These are phyloP conservation scores for Leptinotarsa tumamoca DNA, from an alignment of 2,888 invertebrate species.

Conservation along the genomic window DNA sequence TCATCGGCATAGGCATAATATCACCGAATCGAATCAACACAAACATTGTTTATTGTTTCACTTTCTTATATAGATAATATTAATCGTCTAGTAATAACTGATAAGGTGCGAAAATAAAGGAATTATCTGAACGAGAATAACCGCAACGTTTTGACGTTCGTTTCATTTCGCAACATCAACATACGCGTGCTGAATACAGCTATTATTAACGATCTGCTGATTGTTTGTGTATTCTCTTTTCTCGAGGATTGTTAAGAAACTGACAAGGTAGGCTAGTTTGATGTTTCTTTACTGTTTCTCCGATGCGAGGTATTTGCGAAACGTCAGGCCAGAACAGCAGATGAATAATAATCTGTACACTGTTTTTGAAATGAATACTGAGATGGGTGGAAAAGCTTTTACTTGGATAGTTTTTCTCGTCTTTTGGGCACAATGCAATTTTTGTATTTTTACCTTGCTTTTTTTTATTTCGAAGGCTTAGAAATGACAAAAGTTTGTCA, in stretches of 20 bases:
- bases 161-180: slow-evolving; percentile 5
- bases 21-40: background rate
- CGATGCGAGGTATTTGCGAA: background rate
- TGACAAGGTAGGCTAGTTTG: background rate
- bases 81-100: slow-evolving; percentile 13
- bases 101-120: slow-evolving; percentile 24
- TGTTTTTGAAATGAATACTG: no score
- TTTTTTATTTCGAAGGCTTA: no score
- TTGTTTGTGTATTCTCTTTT: background rate
- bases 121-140: slow-evolving; percentile 24
- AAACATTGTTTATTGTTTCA: slow-evolving; percentile 14
- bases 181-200: background rate
- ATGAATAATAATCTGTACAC: background rate
- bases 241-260: background rate
- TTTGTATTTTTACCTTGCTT: no score
- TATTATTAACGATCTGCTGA: background rate
- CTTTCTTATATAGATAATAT: slow-evolving; percentile 3
- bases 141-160: slow-evolving; percentile 3
- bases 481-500: no score
- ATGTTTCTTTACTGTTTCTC: background rate
- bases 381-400: no score
- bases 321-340: background rate
- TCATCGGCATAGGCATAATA: no score
- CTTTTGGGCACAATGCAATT: no score
- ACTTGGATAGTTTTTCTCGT: no score